Evolutionary conservation across 2,797 vertebrate species (phyloP).

Genomic region (Pseudocheirus occidentalis): DNA sequence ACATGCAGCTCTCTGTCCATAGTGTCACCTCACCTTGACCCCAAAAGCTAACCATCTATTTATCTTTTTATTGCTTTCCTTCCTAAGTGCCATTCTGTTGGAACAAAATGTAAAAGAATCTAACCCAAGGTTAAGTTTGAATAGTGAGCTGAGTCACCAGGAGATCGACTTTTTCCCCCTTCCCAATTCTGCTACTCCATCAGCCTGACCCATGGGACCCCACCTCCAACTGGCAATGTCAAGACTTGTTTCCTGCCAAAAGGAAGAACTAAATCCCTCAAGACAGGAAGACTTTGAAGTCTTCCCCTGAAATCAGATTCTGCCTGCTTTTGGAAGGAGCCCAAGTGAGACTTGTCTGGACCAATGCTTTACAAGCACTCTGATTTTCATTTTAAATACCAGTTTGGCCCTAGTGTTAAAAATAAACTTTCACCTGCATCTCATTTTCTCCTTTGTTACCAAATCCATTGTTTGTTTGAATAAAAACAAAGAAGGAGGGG

Average conservation of each 20-base stretch:
- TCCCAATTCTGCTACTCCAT: neutral
- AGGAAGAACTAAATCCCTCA: slow-evolving; percentile 5
- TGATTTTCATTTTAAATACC: slow-evolving; percentile 71
- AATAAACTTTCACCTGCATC: slow-evolving; percentile 80
- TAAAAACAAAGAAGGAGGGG: slow-evolving; percentile 66
- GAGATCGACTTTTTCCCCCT: neutral
- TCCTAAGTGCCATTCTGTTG: neutral
- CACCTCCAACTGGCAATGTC: slow-evolving; percentile 39
- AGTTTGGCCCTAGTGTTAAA: slow-evolving; percentile 74
- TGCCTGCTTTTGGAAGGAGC: slow-evolving; percentile 41
- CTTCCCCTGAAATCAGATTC: slow-evolving; percentile 21
- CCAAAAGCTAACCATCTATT: neutral
- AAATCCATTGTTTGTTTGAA: slow-evolving; percentile 69
- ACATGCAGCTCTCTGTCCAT: neutral
- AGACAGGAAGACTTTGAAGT: slow-evolving; percentile 47
- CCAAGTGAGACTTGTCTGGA: slow-evolving; percentile 17
- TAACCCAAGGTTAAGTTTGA: neutral
- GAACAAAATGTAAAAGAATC: slow-evolving; percentile 24
- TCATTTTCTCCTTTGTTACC: slow-evolving; percentile 73
- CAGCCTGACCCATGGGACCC: neutral
- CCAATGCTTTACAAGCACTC: slow-evolving; percentile 32
- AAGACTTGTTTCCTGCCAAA: slow-evolving; percentile 43
- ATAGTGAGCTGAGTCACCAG: neutral
- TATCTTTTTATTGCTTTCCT: neutral
- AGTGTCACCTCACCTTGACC: neutral